Conservation (phyloP, 2,113 vertebrate genomes). For the Dinomys branickii region DNA sequence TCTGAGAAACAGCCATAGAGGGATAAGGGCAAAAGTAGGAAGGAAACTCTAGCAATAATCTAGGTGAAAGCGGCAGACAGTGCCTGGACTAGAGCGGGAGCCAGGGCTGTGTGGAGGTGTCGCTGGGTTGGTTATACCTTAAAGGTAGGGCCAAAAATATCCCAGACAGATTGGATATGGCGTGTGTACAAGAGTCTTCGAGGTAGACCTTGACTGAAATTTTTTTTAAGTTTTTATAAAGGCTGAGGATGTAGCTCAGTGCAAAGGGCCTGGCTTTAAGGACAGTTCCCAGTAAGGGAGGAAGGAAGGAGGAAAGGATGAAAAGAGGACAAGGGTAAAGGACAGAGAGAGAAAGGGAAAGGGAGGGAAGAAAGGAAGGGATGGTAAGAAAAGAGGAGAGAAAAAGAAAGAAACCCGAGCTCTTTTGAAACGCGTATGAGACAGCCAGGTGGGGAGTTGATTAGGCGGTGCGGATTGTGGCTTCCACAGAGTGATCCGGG, state of each 20-base stretch:
- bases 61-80: neutral
- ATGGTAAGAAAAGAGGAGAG: neutral
- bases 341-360: neutral
- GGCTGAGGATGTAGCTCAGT: neutral
- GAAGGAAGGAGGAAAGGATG: neutral
- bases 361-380: neutral
- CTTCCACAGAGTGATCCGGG: neutral
- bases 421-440: neutral
- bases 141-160: neutral
- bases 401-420: neutral
- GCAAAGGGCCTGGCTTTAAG: neutral
- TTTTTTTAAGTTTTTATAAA: neutral
- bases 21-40: neutral
- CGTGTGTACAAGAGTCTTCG: neutral
- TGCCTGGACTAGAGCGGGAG: neutral
- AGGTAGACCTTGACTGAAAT: neutral
- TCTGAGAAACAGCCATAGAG: neutral
- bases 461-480: neutral
- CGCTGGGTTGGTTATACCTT: neutral
- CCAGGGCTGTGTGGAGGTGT: neutral
- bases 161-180: neutral
- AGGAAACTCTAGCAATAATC: neutral
- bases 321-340: accelerated
- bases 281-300: neutral
- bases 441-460: neutral